phyloP scores from a whole-genome alignment of 2,888 invertebrate genomes.

The Cosmia pyralina region DNA sequence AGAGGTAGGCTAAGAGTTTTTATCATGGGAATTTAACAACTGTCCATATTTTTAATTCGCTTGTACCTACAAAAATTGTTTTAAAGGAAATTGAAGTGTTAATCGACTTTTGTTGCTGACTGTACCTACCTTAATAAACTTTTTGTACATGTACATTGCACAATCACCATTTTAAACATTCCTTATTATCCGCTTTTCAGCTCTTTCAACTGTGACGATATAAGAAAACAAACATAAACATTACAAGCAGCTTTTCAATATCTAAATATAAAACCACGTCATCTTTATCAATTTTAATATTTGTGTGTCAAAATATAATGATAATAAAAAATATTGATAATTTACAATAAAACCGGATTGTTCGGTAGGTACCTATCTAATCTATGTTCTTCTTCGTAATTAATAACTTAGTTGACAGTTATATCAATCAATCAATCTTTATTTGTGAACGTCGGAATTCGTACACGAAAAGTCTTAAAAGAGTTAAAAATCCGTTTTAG shows the following conservation, averaged over 20 bases:
- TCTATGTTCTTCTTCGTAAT: neutral
- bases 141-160: too few species aligned
- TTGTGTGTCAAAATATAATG: slow-evolving; percentile 24
- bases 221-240: slow-evolving; percentile 21
- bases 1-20: too few species aligned
- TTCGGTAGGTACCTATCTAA: neutral
- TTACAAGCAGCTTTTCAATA: slow-evolving; percentile 14
- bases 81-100: too few species aligned
- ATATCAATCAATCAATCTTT: slow-evolving; percentile 2
- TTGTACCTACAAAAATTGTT: too few species aligned
- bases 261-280: slow-evolving; percentile 1
- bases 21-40: too few species aligned
- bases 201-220: neutral
- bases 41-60: too few species aligned
- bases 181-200: neutral
- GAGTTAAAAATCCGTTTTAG: neutral
- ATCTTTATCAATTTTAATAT: slow-evolving; percentile 23
- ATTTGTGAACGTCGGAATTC: neutral
- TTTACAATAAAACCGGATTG: neutral
- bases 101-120: too few species aligned
- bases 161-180: neutral
- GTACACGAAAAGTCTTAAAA: neutral
- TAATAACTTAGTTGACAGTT: neutral
- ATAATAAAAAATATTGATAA: slow-evolving; percentile 3
- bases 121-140: too few species aligned